These are phyloP conservation scores for Monochamus saltuarius DNA, from an alignment of 1,140 invertebrate genomes.

Conservation along the genomic window DNA sequence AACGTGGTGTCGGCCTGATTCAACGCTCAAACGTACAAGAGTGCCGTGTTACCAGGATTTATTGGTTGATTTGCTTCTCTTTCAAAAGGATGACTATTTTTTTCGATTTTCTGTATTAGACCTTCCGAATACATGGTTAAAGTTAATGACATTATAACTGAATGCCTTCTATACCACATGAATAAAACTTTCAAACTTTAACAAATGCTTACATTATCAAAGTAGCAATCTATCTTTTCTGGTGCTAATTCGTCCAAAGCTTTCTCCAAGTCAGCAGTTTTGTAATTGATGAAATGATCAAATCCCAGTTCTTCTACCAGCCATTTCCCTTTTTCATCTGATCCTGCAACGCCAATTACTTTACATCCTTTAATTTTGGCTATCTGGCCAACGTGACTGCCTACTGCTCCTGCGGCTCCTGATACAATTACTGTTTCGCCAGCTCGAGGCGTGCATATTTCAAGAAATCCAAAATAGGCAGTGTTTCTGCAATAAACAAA, in stretches of 20 bases:
- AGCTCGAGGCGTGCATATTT: constrained; percentile 65
- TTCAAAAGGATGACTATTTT: too few species aligned
- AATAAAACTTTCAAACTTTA: background rate
- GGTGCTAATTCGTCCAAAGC: constrained; percentile 63
- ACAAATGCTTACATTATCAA: constrained; percentile 64
- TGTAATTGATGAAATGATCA: constrained; percentile 72
- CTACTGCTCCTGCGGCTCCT: constrained; percentile 71
- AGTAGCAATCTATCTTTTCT: constrained; percentile 69
- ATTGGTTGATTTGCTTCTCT: too few species aligned
- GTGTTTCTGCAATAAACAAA: constrained; percentile 48
- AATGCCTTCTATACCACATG: too few species aligned
- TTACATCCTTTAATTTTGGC: constrained; percentile 67
- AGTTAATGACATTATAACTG: too few species aligned
- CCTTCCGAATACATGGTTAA: too few species aligned
- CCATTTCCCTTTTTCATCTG: constrained; percentile 71
- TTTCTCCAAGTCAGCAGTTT: constrained; percentile 57
- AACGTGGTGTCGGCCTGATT: too few species aligned
- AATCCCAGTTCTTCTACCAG: constrained; percentile 62
- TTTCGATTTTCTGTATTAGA: too few species aligned
- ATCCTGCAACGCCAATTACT: constrained; percentile 71
- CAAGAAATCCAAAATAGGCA: constrained; percentile 70
- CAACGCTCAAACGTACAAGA: too few species aligned
- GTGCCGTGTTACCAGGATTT: too few species aligned
- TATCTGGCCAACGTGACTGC: constrained; percentile 72
- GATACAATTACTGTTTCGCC: constrained; percentile 70